Conservation (phyloP, 2,797 vertebrate species). For the Melanotaenia pygmaea region DNA sequence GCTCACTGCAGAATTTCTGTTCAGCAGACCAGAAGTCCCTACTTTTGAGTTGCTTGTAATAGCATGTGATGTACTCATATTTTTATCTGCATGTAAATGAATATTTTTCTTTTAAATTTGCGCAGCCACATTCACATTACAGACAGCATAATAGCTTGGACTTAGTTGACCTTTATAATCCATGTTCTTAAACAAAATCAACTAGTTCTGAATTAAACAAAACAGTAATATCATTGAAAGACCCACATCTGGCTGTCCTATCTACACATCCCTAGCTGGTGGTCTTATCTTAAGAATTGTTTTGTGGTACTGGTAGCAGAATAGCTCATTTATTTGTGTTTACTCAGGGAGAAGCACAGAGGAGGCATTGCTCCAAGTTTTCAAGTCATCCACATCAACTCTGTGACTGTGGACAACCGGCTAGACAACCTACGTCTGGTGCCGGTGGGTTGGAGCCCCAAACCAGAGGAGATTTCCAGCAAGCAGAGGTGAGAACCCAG, state of each 20-base stretch:
- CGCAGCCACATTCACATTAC: not conserved
- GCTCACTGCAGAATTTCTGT: not conserved
- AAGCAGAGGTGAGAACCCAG: constrained; percentile 90
- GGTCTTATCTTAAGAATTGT: not conserved
- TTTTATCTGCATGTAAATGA: not conserved
- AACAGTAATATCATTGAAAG: not conserved
- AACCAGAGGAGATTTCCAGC: constrained; percentile 94
- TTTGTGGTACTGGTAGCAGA: not conserved
- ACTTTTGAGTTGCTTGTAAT: not conserved
- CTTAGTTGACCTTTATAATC: not conserved
- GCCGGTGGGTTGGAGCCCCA: constrained; percentile 93
- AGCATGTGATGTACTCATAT: not conserved
- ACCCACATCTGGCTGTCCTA: not conserved
- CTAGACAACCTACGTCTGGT: constrained; percentile 96
- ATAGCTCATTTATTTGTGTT: constrained; percentile 17
- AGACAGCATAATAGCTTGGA: not conserved
- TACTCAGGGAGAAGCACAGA: constrained; percentile 93
- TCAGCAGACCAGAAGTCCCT: not conserved
- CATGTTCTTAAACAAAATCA: not conserved
- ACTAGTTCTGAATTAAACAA: not conserved
- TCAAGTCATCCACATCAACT: constrained; percentile 96
- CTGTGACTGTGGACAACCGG: constrained; percentile 96
- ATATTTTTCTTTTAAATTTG: not conserved
- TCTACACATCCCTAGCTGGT: not conserved
- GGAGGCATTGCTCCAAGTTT: constrained; percentile 96